Percentiles rank a stretch among this genome's conserved stretches.
phyloP scores from a whole-genome alignment of 2,113 vertebrate species.

The Dryoscopus gambensis region DNA sequence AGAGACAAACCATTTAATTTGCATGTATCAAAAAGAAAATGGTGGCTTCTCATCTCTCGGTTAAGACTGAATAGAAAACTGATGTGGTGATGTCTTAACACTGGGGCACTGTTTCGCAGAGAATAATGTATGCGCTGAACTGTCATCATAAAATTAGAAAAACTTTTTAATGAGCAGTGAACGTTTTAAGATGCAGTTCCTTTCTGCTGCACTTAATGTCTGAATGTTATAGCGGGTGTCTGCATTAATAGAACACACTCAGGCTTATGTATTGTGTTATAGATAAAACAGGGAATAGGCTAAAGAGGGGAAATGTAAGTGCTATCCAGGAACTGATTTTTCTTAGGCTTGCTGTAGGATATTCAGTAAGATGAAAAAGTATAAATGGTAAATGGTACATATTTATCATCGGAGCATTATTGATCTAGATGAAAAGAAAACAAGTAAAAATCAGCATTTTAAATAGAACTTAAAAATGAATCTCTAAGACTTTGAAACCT shows the following conservation, averaged over 20 bases:
- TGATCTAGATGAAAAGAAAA: conserved; percentile 47
- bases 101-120: background rate
- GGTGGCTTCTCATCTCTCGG: background rate
- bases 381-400: background rate
- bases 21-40: conserved; percentile 47
- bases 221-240: background rate
- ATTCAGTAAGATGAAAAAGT: background rate
- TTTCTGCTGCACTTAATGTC: background rate
- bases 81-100: background rate
- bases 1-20: conserved; percentile 46
- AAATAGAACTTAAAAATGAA: conserved; percentile 34
- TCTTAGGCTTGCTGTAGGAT: background rate
- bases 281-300: background rate
- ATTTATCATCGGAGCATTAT: conserved; percentile 42
- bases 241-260: background rate
- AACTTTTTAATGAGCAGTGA: conserved; percentile 25
- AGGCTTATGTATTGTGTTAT: background rate
- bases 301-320: background rate
- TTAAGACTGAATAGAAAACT: background rate
- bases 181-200: background rate
- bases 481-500: conserved; percentile 24
- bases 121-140: background rate
- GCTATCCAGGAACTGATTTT: conserved; percentile 13
- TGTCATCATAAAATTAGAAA: background rate
- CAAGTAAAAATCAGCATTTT: conserved; percentile 59